Base-by-base conservation (phyloP, 2,888 invertebrate genomes). In the Heliconius erato region DNA sequence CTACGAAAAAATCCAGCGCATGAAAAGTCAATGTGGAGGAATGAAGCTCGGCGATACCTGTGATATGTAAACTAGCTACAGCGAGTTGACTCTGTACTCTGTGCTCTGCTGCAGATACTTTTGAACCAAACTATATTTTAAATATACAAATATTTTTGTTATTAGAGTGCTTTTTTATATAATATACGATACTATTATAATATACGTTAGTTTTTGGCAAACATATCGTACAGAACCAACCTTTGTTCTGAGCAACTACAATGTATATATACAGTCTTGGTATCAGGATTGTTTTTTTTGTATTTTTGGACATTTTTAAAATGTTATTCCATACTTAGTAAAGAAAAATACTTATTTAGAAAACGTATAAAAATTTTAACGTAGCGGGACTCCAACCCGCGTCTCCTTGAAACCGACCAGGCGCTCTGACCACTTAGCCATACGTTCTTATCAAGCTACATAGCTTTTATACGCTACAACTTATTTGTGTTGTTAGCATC, bases 31-130 rank as follows among this genome's bases (percentile, higher is more conserved):
- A 76, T 40, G 63, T 76, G 63, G 32, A 14, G 40, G 40, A 26
- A 63, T 76, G 76, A 76, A 76, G 76, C 40, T 63, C 40, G 23
- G 63, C 59, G 16, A 63, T 59, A 63, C 63, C 63, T 76, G 76
- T 63, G 76, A 63, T 19, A 76, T 76, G 76, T 40, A 63, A 63
- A 76, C 16, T 40, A 72, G 35, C n/a, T 16, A 11, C n/a, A 26
- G 76, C 76, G n/a, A 19, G 63, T 76, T 63, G 63, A n/a, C 16
- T 63, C 35, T 76, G n/a, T 54, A 35, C 32, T 59, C 32, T 74
- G 9, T 40, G 32, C 76, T 26, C 40, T 19, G 7, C n/a, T 67
- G 63, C 63, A 16, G 40, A n/a, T 76, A 63, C 40, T 63, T 76
- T 11, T 63, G n/a, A 40, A 63, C 7, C 40, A 59, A 76, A 76